These are phyloP conservation scores for Hippocampus zosterae DNA, from an alignment of 2,113 vertebrate species.

Conservation along the genomic window DNA sequence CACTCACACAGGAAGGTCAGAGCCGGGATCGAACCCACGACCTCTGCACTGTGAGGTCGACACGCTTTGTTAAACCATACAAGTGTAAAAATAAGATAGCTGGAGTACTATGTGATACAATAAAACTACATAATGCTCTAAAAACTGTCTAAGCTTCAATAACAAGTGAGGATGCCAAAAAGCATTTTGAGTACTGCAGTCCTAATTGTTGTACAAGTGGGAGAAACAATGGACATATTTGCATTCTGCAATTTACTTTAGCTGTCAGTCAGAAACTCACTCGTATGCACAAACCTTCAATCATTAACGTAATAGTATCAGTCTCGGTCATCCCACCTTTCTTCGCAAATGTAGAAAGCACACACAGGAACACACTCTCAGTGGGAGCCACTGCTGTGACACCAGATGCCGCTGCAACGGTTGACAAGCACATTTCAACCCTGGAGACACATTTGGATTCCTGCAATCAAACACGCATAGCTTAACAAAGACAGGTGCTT, in stretches of 20 bases:
- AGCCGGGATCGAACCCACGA: too few species aligned
- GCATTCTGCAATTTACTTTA: neutral
- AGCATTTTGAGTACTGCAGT: too few species aligned
- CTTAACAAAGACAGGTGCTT: conserved; percentile 16
- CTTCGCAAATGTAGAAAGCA: neutral
- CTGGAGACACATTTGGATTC: conserved; percentile 21
- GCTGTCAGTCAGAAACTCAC: neutral
- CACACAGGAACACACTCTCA: conserved; percentile 1
- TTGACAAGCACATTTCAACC: conserved; percentile 29
- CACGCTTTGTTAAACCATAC: too few species aligned
- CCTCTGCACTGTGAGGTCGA: too few species aligned
- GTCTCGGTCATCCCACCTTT: conserved; percentile 2
- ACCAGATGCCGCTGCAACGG: conserved; percentile 35
- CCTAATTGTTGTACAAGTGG: too few species aligned
- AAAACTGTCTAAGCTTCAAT: too few species aligned
- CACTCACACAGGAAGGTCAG: too few species aligned
- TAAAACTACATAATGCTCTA: too few species aligned
- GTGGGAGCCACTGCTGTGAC: conserved; percentile 26
- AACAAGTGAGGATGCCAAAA: too few species aligned
- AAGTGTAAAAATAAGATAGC: too few species aligned
- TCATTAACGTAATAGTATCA: neutral
- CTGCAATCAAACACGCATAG: conserved; percentile 1
- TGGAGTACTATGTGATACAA: too few species aligned
- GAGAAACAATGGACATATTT: neutral
- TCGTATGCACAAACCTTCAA: neutral